These are phyloP conservation scores for Eurystomus glaucurus DNA, from an alignment of 2,797 vertebrate genomes.

Conservation along the genomic window DNA sequence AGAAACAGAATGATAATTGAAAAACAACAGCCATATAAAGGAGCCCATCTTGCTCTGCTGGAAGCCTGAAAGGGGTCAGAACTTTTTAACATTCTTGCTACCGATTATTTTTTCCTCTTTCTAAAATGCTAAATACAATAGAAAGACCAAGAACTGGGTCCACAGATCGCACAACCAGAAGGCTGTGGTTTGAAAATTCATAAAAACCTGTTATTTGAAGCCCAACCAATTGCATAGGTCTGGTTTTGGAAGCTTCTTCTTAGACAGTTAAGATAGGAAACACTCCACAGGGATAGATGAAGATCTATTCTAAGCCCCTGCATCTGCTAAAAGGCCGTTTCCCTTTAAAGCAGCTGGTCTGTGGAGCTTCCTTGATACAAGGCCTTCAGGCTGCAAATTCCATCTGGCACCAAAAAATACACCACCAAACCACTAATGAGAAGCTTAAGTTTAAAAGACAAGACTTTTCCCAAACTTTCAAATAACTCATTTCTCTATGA, in stretches of 20 bases:
- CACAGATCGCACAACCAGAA: background rate
- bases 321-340: slow-evolving; percentile 41
- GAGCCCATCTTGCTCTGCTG: background rate
- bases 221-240: background rate
- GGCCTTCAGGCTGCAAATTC: slow-evolving; percentile 40
- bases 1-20: background rate
- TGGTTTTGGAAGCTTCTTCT: slow-evolving; percentile 33
- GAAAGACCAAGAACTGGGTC: background rate
- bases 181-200: background rate
- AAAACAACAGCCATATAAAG: background rate
- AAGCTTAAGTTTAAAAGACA: background rate
- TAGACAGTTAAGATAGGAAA: slow-evolving; percentile 19
- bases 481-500: background rate
- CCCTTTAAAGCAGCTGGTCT: slow-evolving; percentile 38
- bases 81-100: background rate
- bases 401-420: slow-evolving; percentile 22
- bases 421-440: background rate
- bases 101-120: background rate
- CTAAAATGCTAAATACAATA: background rate
- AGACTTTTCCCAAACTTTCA: background rate
- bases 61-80: background rate
- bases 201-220: background rate
- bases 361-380: slow-evolving; percentile 25
- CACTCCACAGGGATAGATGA: background rate
- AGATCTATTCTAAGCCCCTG: slow-evolving; percentile 45